Percentiles rank a stretch among this genome's conserved stretches.
phyloP scores from a whole-genome alignment of 2,888 invertebrate species.

The Plusia festucae region DNA sequence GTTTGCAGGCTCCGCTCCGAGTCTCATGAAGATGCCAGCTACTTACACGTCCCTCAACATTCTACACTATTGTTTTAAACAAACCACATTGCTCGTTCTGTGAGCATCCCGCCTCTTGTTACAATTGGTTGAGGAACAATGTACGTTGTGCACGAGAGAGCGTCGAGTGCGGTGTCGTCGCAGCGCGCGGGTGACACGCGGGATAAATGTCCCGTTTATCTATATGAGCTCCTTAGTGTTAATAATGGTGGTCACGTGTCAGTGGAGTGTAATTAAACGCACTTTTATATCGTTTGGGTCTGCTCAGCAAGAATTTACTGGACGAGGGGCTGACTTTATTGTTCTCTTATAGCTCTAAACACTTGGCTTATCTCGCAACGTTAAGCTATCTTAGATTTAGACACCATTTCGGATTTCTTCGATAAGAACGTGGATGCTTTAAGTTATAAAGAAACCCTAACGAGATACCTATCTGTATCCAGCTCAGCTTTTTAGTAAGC shows the following conservation, averaged over 20 bases:
- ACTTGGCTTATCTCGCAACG: slow-evolving; percentile 35
- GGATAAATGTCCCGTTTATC: slow-evolving; percentile 65
- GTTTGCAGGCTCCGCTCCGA: slow-evolving; percentile 42
- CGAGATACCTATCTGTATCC: neutral
- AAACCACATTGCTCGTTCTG: slow-evolving; percentile 72
- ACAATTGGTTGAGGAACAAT: slow-evolving; percentile 64
- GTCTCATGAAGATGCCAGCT: slow-evolving; percentile 65
- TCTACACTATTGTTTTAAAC: slow-evolving; percentile 70
- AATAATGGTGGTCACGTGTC: slow-evolving; percentile 71
- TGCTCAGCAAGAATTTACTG: slow-evolving; percentile 42
- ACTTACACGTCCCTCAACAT: slow-evolving; percentile 62
- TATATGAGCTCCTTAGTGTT: slow-evolving; percentile 69
- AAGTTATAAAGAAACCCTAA: neutral
- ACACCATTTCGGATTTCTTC: neutral
- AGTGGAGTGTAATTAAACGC: slow-evolving; percentile 67
- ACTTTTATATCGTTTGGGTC: slow-evolving; percentile 54
- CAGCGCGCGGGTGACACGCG: slow-evolving; percentile 40
- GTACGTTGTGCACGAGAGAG: slow-evolving; percentile 60
- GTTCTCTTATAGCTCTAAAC: slow-evolving; percentile 44
- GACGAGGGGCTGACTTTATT: slow-evolving; percentile 51
- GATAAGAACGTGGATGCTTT: slow-evolving; percentile 17
- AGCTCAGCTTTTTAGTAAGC: neutral
- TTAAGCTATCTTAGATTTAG: neutral
- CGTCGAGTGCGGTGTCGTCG: slow-evolving; percentile 38
- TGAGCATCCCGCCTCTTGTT: slow-evolving; percentile 57